Percentiles rank a stretch among this genome's conserved stretches.
These are phyloP conservation scores for Lacanobia oleracea DNA, from an alignment of 2,888 invertebrate species.

Conservation along the genomic window DNA sequence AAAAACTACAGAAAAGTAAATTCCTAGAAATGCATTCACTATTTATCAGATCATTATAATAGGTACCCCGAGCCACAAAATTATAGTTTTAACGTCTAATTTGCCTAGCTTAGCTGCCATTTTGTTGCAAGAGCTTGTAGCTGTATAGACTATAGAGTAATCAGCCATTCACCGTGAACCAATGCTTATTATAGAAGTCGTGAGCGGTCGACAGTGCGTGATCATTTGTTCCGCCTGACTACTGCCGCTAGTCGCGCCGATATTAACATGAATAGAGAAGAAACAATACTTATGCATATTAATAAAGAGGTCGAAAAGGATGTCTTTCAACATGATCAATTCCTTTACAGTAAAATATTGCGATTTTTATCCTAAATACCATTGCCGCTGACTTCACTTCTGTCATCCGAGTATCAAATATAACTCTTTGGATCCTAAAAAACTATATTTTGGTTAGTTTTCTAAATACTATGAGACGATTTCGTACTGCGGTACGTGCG, in stretches of 20 bases:
- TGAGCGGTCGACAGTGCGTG: constrained; percentile 43
- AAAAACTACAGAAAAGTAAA: constrained; percentile 18
- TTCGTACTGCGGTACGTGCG: constrained; percentile 86
- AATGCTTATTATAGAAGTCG: constrained; percentile 3
- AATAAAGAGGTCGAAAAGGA: constrained; percentile 18
- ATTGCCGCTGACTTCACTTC: constrained; percentile 11
- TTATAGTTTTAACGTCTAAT: not conserved
- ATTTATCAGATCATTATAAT: constrained; percentile 20
- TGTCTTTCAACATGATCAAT: constrained; percentile 16
- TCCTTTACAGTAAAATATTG: constrained; percentile 23
- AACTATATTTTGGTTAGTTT: constrained; percentile 64
- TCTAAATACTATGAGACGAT: constrained; percentile 77
- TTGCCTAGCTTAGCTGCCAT: constrained; percentile 15
- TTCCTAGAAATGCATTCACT: constrained; percentile 23
- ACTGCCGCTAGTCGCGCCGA: constrained; percentile 25
- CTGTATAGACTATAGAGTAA: not conserved
- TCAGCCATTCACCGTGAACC: constrained; percentile 19
- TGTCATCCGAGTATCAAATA: constrained; percentile 60
- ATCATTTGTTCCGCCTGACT: constrained; percentile 56
- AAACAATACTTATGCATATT: constrained; percentile 23
- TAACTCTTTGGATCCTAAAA: constrained; percentile 65
- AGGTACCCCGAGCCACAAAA: not conserved
- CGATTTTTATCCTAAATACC: constrained; percentile 15
- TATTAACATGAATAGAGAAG: constrained; percentile 22
- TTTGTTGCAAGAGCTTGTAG: constrained; percentile 10